These are phyloP conservation scores for Oryzias woworae DNA, from an alignment of 2,113 vertebrate genomes.

Conservation along the genomic window DNA sequence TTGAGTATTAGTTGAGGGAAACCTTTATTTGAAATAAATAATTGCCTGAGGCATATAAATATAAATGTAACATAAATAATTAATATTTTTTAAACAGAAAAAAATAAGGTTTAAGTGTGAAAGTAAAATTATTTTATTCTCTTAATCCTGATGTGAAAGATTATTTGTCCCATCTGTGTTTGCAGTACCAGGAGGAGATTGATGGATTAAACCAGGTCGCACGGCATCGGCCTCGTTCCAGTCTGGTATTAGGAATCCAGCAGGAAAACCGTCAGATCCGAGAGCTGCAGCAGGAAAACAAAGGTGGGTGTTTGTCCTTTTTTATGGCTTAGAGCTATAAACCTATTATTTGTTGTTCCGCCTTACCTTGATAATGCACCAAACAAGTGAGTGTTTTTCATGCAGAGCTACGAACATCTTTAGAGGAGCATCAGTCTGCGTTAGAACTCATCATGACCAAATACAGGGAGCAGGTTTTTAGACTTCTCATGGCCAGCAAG, in stretches of 20 bases:
- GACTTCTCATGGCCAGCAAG: constrained; percentile 93
- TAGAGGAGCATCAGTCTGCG: constrained; percentile 97
- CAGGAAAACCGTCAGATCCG: constrained; percentile 98
- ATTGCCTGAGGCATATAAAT: not conserved
- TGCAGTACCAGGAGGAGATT: constrained; percentile 95
- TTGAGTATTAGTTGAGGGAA: too few relatives aligned
- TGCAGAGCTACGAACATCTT: constrained; percentile 88
- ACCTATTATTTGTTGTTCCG: too few relatives aligned
- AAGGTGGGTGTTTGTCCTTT: constrained; percentile 76
- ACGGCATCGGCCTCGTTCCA: constrained; percentile 93
- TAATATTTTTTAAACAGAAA: not conserved
- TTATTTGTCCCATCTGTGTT: not conserved
- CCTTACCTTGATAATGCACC: not conserved
- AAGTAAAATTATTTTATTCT: not conserved
- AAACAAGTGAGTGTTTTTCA: constrained; percentile 5
- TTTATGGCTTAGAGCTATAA: too few relatives aligned
- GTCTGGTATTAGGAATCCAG: constrained; percentile 94
- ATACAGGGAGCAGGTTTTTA: constrained; percentile 95
- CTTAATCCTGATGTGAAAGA: not conserved
- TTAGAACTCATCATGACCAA: constrained; percentile 98
- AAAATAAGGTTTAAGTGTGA: not conserved
- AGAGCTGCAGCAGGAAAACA: constrained; percentile 96
- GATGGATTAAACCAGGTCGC: constrained; percentile 93
- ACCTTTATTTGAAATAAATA: not conserved
- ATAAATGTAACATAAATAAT: not conserved